Conservation (phyloP, 1,140 invertebrate species). For the Delia radicum region DNA sequence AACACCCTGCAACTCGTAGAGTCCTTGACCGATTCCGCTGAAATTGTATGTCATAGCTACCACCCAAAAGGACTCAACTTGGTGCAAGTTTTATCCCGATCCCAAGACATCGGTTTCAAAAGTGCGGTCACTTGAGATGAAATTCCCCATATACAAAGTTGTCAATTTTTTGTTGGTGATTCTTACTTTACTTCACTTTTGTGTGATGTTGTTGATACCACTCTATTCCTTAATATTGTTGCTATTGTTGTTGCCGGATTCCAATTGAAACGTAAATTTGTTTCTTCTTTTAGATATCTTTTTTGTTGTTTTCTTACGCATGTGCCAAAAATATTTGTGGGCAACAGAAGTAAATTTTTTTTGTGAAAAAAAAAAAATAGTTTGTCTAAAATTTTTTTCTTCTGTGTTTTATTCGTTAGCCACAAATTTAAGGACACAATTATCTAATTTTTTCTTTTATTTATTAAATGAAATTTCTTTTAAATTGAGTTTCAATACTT, state of each 20-base stretch:
- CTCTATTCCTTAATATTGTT: background rate
- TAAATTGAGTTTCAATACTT: background rate
- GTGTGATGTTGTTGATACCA: background rate
- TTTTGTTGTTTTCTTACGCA: background rate
- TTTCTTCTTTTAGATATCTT: no score
- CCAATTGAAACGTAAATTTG: no score
- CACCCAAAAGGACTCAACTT: no score
- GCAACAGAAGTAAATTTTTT: background rate
- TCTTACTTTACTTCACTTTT: background rate
- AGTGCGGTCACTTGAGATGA: no score
- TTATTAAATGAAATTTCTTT: background rate
- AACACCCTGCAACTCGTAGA: no score
- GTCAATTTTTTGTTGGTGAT: background rate
- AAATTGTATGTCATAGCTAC: no score
- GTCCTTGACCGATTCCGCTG: no score
- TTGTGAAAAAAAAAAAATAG: background rate
- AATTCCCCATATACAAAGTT: background rate
- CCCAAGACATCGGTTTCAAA: no score
- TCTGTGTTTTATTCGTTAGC: background rate
- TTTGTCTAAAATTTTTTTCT: background rate
- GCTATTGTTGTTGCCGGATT: background rate
- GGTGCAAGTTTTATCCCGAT: no score
- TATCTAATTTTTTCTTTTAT: background rate
- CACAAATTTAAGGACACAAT: background rate
- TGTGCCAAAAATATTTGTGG: slow-evolving; percentile 7